Percentiles rank a stretch among this genome's conserved stretches.
These are phyloP conservation scores for Lucilia sericata DNA, from an alignment of 1,140 invertebrate species.

Conservation along the genomic window DNA sequence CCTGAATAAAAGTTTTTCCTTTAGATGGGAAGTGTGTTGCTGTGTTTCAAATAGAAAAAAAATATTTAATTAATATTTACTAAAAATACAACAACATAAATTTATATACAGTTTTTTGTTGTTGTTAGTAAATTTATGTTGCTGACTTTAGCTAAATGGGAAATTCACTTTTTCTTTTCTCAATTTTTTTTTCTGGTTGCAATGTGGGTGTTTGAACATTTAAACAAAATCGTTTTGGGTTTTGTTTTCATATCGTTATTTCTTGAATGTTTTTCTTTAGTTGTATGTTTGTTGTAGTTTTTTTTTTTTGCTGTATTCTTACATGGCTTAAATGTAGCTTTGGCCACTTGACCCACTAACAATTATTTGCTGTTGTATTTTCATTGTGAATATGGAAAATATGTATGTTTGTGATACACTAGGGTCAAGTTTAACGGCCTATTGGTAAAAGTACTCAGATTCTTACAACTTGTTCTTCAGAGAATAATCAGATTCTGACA, in stretches of 20 bases:
- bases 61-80: not conserved
- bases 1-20: not conserved
- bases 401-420: no score
- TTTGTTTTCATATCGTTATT: not conserved
- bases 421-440: no score
- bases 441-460: no score
- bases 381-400: not conserved
- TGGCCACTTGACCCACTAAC: constrained; percentile 3
- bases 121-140: not conserved
- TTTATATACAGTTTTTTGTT: not conserved
- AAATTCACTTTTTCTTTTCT: not conserved
- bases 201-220: no score
- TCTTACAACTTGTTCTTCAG: no score
- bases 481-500: no score
- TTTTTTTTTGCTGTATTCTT: not conserved
- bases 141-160: not conserved
- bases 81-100: not conserved
- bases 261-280: not conserved
- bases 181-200: not conserved
- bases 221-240: no score
- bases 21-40: not conserved
- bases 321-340: constrained; percentile 3
- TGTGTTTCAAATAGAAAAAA: not conserved
- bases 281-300: not conserved
- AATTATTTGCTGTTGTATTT: not conserved